phyloP scores from a whole-genome alignment of 2,888 invertebrate species.

The Phalera bucephala region DNA sequence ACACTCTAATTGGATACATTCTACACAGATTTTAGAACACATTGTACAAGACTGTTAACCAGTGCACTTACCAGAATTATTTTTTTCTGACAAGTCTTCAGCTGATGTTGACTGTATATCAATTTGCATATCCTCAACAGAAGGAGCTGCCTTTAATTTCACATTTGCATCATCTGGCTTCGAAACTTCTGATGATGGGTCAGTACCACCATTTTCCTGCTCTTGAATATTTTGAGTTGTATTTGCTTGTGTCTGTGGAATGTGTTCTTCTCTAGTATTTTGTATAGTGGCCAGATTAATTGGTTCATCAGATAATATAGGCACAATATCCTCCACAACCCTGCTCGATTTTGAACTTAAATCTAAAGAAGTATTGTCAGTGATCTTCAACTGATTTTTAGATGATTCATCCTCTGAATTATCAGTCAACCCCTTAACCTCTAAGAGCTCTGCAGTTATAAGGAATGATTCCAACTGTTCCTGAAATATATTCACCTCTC shows the following conservation, averaged over 20 bases:
- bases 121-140: conserved; percentile 72
- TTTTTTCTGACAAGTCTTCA: conserved; percentile 75
- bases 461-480: conserved; percentile 90
- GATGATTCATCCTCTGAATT: conserved; percentile 73
- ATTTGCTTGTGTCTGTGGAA: conserved; percentile 57
- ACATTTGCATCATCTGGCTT: conserved; percentile 46
- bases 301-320: conserved; percentile 64
- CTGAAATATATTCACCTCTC: conserved; percentile 91
- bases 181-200: conserved; percentile 43
- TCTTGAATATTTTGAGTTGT: conserved; percentile 36
- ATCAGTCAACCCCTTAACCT: conserved; percentile 90
- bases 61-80: conserved; percentile 46
- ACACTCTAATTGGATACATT: no score
- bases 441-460: conserved; percentile 89
- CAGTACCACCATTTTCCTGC: conserved; percentile 48
- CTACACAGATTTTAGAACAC: no score
- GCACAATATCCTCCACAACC: conserved; percentile 52
- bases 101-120: conserved; percentile 64
- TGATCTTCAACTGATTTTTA: conserved; percentile 55
- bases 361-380: conserved; percentile 67
- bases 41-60: no score
- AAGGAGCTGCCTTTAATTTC: conserved; percentile 38
- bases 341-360: conserved; percentile 68
- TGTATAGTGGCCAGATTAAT: conserved; percentile 73
- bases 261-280: conserved; percentile 60